Conservation (phyloP, 2,797 vertebrate species). For the Sebastes variabilis region DNA sequence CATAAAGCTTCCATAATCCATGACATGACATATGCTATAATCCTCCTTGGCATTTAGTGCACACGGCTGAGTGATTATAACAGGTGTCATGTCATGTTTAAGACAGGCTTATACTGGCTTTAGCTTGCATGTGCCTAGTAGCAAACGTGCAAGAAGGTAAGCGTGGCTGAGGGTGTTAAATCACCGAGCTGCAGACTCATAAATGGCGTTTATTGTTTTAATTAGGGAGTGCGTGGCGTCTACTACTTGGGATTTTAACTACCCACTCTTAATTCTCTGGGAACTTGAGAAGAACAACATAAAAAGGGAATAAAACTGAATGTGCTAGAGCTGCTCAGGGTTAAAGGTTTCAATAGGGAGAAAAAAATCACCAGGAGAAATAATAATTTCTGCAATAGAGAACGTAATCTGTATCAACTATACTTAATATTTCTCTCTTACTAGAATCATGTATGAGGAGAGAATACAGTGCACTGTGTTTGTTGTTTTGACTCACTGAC, state of each 20-base stretch:
- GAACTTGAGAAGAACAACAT: constrained; percentile 3
- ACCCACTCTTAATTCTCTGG: constrained; percentile 11
- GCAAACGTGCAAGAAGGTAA: constrained; percentile 14
- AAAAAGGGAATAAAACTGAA: neutral
- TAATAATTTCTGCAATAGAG: neutral
- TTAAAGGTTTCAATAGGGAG: constrained; percentile 6
- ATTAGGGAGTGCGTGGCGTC: constrained; percentile 44
- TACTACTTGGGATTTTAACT: constrained; percentile 22
- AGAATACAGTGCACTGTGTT: constrained; percentile 17
- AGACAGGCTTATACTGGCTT: constrained; percentile 67
- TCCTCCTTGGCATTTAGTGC: constrained; percentile 69
- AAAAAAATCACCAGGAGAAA: neutral
- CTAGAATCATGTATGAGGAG: neutral
- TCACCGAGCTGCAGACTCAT: constrained; percentile 45
- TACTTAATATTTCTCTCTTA: neutral
- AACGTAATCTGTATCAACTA: neutral
- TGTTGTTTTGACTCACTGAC: constrained; percentile 17
- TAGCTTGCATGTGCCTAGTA: constrained; percentile 38
- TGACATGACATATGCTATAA: constrained; percentile 72
- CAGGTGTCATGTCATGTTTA: constrained; percentile 77
- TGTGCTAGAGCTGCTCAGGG: neutral
- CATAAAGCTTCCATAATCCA: constrained; percentile 68
- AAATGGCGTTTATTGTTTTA: constrained; percentile 67
- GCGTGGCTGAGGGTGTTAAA: constrained; percentile 50
- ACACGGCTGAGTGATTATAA: constrained; percentile 62